Conservation (phyloP, 2,888 invertebrate genomes). For the Rhorus exstirpatorius region DNA sequence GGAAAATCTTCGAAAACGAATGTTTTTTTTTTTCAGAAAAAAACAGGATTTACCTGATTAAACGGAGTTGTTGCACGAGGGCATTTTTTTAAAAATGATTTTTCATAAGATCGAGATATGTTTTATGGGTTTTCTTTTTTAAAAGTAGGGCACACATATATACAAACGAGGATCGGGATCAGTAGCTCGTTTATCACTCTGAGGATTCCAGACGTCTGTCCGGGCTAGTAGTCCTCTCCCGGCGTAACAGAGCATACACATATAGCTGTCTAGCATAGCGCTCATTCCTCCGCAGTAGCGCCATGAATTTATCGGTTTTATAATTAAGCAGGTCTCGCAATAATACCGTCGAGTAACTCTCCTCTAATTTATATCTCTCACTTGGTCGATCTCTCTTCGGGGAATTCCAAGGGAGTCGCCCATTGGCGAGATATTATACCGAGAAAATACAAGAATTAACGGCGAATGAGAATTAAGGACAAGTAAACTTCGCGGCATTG, state of each 20-base stretch:
- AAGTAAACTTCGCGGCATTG: neutral
- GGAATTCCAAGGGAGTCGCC: constrained; percentile 16
- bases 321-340: constrained; percentile 82
- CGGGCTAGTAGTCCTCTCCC: constrained; percentile 62
- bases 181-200: constrained; percentile 82
- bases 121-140: constrained; percentile 1
- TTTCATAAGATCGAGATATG: no score
- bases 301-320: constrained; percentile 84
- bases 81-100: neutral
- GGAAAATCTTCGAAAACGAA: no score
- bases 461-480: constrained; percentile 14
- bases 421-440: neutral
- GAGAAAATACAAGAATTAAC: constrained; percentile 28
- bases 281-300: constrained; percentile 65
- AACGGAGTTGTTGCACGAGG: no score
- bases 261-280: constrained; percentile 41
- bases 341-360: constrained; percentile 76
- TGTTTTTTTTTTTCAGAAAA: no score
- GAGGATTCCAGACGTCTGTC: constrained; percentile 81
- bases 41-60: no score
- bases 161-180: constrained; percentile 72
- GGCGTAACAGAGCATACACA: constrained; percentile 16
- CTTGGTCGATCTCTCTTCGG: constrained; percentile 42
- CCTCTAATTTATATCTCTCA: constrained; percentile 80
- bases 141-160: neutral